Base-by-base conservation (phyloP, 2,888 invertebrate genomes). In the Aphodius granarius region DNA sequence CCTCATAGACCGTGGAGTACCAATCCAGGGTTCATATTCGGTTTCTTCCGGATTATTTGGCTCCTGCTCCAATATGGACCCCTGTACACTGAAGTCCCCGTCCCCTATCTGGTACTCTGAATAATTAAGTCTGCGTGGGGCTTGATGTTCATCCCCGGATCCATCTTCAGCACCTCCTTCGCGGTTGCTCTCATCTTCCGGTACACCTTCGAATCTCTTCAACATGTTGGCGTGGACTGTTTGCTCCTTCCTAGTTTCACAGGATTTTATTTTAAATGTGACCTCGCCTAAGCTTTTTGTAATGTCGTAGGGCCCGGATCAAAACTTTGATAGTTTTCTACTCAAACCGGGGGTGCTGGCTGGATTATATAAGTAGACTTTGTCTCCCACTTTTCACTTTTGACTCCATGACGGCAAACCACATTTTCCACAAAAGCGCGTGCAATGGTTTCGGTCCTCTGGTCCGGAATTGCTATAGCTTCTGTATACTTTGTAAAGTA, bases 391-490 rank as follows among this genome's bases (percentile, higher is more conserved):
- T 18, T 17, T 15, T n/a, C n/a, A n/a, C n/a, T n/a, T n/a, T n/a
- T n/a, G n/a, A 78, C 76, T 15, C 83, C 83, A 74, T 83, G 82
- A 18, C 79, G 70, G 5, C 77, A 64, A n/a, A 84, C 75, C 5
- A 82, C 80, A 18, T 81, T 17, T 18, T 78, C 77, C 0, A 82
- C 80, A 64, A 83, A 80, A 4, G 75, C 77, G 73, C 77, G 76
- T 0, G 83, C 83, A 2, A 82, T 78, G 0, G 81, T 83, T 63
- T 80, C 78, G 0, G 83, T 80, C 9, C 77, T 76, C 65, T 81
- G 81, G 77, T 83, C 78, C 3, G 81, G 78, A 16, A 84, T n/a
- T 0, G 83, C 77, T 13, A 83, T 80, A 1, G 81, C 81, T 79
- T 83, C 82, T 0, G 80, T 70, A 74, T 81, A 83, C 75, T 80